Base-by-base conservation (phyloP, 2,888 invertebrate genomes). In the Caenorhabditis imperialis region DNA sequence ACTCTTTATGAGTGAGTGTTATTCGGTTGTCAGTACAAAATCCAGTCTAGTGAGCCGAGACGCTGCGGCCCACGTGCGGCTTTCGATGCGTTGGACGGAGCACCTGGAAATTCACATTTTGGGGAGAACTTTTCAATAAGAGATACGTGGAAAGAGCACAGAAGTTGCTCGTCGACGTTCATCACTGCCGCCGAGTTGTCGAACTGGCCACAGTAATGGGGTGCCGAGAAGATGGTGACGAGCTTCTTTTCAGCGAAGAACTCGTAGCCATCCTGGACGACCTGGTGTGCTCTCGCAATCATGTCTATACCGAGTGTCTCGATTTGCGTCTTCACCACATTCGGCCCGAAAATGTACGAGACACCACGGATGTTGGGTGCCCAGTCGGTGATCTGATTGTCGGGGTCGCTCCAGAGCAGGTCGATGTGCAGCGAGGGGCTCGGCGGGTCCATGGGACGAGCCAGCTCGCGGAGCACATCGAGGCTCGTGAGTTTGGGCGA, bases 231-330 rank as follows among this genome's bases (percentile, higher is more conserved):
- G 25, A 82, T 82, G 8, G 82, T 82, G 8, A 79, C 79, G 42
- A 84, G 61, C 53, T 80, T 81, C 37, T 81, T 80, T 45, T 84
- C 78, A 14, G 82, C 82, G 84, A 91, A 91, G 85, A 91, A 91
- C 85, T 91, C 90, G 86, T 91, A 91, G n/a, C 91, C 91, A 86
- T 91, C 91, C 84, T 91, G 91, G 12, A 91, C 91, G 40, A 90
- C 89, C 89, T 84, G 84, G 69, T 84, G 84, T 25, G 84, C 84
- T 30, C 84, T 45, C 12, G 83, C 84, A n/a, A 85, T 79, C 40
- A 85, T 38, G 54, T 84, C 84, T 33, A 85, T 81, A 51, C 82
- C 81, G 38, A 85, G 57, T 7, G 57, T 33, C 37, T 73, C 48
- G 27, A 63, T 55, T 22, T 67, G 55, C 23, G 75, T 55, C 16